phyloP scores from a whole-genome alignment of 2,113 vertebrate genomes.

The Mystacornis crossleyi region DNA sequence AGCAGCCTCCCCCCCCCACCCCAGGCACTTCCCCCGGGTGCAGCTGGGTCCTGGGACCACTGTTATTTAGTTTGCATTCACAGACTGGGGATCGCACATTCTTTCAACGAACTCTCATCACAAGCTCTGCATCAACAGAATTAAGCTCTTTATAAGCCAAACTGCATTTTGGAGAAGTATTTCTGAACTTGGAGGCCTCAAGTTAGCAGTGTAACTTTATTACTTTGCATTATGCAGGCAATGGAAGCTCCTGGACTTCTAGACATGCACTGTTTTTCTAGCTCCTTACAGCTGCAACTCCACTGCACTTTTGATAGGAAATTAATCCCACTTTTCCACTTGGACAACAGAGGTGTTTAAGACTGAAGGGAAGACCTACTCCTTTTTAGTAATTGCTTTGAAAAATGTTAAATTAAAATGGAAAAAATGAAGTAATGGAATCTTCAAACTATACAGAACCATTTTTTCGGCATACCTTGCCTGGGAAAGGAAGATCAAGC shows the following conservation, averaged over 20 bases:
- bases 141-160: not conserved
- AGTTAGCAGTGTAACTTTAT: not conserved
- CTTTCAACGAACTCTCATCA: not conserved
- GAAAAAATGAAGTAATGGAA: not conserved
- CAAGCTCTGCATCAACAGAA: not conserved
- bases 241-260: not conserved
- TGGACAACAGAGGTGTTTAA: not conserved
- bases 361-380: not conserved
- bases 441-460: not conserved
- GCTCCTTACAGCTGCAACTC: not conserved
- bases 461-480: not conserved
- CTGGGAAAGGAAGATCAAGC: not conserved
- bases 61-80: not conserved
- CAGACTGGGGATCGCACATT: not conserved
- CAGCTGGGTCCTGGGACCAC: not conserved
- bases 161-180: not conserved
- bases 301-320: not conserved
- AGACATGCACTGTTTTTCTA: not conserved
- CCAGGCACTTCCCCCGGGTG: not conserved
- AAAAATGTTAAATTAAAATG: constrained; percentile 46
- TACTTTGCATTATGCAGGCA: not conserved
- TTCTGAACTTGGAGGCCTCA: not conserved
- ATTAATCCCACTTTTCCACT: not conserved
- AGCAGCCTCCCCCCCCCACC: not conserved
- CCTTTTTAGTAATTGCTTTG: not conserved